phyloP scores from a whole-genome alignment of 2,888 invertebrate species.

The Machimus atricapillus region DNA sequence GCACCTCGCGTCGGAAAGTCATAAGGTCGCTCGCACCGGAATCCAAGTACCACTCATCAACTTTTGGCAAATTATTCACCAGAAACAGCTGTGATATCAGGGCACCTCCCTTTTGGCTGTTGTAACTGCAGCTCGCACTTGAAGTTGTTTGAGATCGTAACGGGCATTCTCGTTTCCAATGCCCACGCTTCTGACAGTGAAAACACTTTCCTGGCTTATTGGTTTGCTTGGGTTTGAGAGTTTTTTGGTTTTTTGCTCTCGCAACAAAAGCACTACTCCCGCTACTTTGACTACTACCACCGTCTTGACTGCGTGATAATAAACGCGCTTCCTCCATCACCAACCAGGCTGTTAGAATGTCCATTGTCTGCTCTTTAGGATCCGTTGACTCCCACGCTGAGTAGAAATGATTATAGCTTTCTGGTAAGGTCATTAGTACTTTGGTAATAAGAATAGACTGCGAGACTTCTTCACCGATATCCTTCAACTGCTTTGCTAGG shows the following conservation, averaged over 20 bases:
- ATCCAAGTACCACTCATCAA: slow-evolving; percentile 44
- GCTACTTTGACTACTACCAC: background rate
- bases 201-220: slow-evolving; percentile 23
- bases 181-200: slow-evolving; percentile 45
- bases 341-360: slow-evolving; percentile 48
- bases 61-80: background rate
- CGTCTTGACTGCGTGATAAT: slow-evolving; percentile 14
- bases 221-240: background rate
- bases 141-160: background rate
- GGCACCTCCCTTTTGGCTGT: background rate
- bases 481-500: slow-evolving; percentile 40
- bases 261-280: background rate
- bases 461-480: slow-evolving; percentile 45
- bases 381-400: slow-evolving; percentile 49
- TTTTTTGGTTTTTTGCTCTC: background rate
- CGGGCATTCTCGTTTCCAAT: slow-evolving; percentile 47
- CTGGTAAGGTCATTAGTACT: slow-evolving; percentile 50
- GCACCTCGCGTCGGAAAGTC: slow-evolving; percentile 33
- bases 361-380: slow-evolving; percentile 49
- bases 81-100: slow-evolving; percentile 1
- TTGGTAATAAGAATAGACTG: slow-evolving; percentile 49
- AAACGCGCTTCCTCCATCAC: slow-evolving; percentile 49
- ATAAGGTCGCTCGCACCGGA: slow-evolving; percentile 46
- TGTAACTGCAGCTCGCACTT: background rate
- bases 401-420: slow-evolving; percentile 48